These are phyloP conservation scores for Pterocles burchelli DNA, from an alignment of 2,113 vertebrate genomes.

Conservation along the genomic window DNA sequence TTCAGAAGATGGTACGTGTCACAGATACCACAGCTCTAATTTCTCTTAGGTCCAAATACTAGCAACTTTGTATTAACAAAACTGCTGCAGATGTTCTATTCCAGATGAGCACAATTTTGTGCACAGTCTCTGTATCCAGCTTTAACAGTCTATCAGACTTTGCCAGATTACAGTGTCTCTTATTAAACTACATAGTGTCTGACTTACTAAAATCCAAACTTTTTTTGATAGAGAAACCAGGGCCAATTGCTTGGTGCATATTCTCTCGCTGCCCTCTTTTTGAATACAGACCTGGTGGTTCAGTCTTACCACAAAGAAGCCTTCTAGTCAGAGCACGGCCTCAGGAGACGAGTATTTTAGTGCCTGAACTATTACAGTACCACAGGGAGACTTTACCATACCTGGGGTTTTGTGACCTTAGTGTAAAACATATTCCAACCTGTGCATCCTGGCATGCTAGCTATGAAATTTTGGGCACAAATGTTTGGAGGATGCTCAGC, in stretches of 20 bases:
- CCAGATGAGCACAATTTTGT: neutral
- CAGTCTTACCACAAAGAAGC: neutral
- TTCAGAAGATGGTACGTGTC: neutral
- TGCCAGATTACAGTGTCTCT: neutral
- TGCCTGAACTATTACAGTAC: neutral
- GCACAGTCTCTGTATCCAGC: no score
- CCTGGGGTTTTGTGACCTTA: neutral
- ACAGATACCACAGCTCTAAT: neutral
- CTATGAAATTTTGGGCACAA: neutral
- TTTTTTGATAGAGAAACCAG: neutral
- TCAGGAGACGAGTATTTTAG: neutral
- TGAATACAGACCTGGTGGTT: neutral
- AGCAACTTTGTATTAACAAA: neutral
- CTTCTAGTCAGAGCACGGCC: neutral
- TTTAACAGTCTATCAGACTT: neutral
- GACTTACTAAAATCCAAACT: neutral
- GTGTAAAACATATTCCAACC: neutral
- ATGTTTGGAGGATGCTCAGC: neutral
- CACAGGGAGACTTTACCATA: neutral
- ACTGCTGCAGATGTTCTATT: neutral
- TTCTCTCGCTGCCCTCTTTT: neutral
- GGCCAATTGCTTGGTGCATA: rapidly evolving
- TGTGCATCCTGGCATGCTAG: neutral
- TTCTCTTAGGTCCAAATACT: neutral
- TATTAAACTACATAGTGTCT: neutral